Evolutionary conservation across 2,113 vertebrate species (phyloP).

Genomic region (Picathartes gymnocephalus): DNA sequence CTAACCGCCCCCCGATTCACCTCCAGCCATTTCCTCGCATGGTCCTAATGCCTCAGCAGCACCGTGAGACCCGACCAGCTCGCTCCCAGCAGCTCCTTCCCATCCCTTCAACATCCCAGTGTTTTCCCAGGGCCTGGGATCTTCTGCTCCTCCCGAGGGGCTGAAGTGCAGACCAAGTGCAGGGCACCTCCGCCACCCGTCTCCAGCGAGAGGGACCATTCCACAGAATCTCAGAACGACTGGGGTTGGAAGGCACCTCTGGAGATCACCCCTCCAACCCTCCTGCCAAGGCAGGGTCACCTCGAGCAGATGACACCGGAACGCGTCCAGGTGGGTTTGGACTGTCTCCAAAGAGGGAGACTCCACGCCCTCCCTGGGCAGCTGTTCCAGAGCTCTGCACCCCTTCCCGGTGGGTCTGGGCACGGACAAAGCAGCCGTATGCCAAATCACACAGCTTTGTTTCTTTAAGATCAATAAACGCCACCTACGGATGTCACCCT

Average conservation of each 20-base stretch:
- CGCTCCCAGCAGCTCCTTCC: not conserved
- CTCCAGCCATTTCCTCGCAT: not conserved
- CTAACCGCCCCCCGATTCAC: too few species aligned
- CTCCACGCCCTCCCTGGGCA: not conserved
- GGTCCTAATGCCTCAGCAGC: not conserved
- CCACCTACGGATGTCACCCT: rapidly evolving
- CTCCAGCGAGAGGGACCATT: too few species aligned
- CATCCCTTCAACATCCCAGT: rapidly evolving
- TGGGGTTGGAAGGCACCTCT: not conserved
- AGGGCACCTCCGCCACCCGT: rapidly evolving
- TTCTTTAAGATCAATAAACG: not conserved
- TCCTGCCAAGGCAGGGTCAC: not conserved
- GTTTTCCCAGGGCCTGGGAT: not conserved
- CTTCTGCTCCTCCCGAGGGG: not conserved
- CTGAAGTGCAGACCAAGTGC: rapidly evolving
- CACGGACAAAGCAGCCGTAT: too few species aligned
- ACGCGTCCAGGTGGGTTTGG: rapidly evolving
- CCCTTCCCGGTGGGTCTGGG: not conserved
- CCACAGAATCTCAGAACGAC: rapidly evolving
- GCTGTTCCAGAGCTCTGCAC: not conserved
- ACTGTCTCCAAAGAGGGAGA: not conserved
- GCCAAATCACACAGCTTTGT: not conserved
- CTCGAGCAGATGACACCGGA: not conserved
- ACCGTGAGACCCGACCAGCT: rapidly evolving
- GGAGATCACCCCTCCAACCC: not conserved